Base-by-base conservation (phyloP, 35 echinoderm and acorn worm genomes). In the Diadema setosum region DNA sequence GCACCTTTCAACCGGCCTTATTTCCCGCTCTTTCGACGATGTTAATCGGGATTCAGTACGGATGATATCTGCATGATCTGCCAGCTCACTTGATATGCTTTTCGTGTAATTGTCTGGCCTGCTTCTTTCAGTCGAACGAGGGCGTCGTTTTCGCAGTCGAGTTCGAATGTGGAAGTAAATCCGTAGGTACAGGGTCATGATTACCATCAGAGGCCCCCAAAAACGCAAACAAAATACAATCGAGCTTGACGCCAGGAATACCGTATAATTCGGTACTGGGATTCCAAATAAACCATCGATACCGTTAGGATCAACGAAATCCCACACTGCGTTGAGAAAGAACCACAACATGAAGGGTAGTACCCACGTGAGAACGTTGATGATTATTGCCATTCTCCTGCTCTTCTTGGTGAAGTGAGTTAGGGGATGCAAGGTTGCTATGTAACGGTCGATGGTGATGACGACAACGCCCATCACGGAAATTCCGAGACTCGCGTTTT, bases 391-490 rank as follows among this genome's bases (percentile, higher is more conserved):
- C 12, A 45, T 49, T 42, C 17, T 26, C 3, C 33, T 87, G 18
- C 39, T 89, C 15, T 61, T 76, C 45, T 4, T 4, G 46, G 60
- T 46, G 32, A 39, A 70, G 30, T 89, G 87, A 29, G 14, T 58
- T 15, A 89, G 27, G 2, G 87, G 87, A 34, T 89, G 35, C 21
- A 76, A 58, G n/a, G n/a, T n/a, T n/a, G n/a, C n/a, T n/a, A n/a
- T n/a, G n/a, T n/a, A n/a, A n/a, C n/a, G n/a, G n/a, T n/a, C n/a
- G n/a, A n/a, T n/a, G n/a, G n/a, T n/a, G n/a, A n/a, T n/a, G n/a
- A n/a, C n/a, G n/a, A n/a, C n/a, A n/a, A n/a, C n/a, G n/a, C n/a
- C n/a, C n/a, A n/a, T n/a, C n/a, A n/a, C n/a, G n/a, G n/a, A n/a
- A n/a, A n/a, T n/a, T n/a, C n/a, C n/a, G n/a, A n/a, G n/a, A n/a